These are phyloP conservation scores for Apoda limacodes DNA, from an alignment of 2,888 invertebrate genomes.

Conservation along the genomic window DNA sequence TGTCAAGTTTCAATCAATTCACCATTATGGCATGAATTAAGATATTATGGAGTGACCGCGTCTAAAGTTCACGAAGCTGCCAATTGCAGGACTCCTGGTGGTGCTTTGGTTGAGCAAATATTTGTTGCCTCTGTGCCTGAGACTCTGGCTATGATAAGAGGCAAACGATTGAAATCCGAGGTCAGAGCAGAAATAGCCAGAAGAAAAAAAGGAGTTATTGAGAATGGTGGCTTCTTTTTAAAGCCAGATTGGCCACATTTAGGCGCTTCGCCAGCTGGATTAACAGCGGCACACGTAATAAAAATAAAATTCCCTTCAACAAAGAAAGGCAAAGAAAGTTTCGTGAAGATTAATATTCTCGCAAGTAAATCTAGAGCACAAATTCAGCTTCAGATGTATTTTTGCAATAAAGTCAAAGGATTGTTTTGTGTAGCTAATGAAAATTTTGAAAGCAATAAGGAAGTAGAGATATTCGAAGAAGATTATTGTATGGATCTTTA, in stretches of 20 bases:
- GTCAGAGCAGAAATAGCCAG: slow-evolving; percentile 4
- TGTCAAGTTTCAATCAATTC: slow-evolving; percentile 3
- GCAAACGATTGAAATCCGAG: slow-evolving; percentile 11
- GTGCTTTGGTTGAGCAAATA: slow-evolving; percentile 12
- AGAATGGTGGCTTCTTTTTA: slow-evolving; percentile 10
- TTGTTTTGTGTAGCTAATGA: too few species aligned
- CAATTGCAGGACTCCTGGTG: slow-evolving; percentile 13
- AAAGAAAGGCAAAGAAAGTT: slow-evolving; percentile 6
- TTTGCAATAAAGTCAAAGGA: too few species aligned
- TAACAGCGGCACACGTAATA: slow-evolving; percentile 6
- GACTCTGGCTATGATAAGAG: slow-evolving; percentile 15
- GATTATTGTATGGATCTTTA: too few species aligned
- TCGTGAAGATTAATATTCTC: slow-evolving; percentile 7
- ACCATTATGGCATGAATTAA: slow-evolving; percentile 16
- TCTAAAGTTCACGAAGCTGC: slow-evolving; percentile 13
- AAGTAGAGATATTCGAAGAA: too few species aligned
- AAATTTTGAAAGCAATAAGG: too few species aligned
- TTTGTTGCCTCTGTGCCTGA: slow-evolving; percentile 15
- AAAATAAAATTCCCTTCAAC: slow-evolving; percentile 14
- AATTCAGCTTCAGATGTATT: slow-evolving; percentile 18
- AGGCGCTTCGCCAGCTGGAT: slow-evolving; percentile 16
- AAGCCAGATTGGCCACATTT: slow-evolving; percentile 7
- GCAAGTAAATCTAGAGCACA: slow-evolving; percentile 13
- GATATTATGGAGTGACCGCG: slow-evolving; percentile 16
- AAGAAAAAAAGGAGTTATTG: slow-evolving; percentile 4